These are phyloP conservation scores for Hydropotes inermis DNA, from an alignment of 2,113 vertebrate species.

Conservation along the genomic window DNA sequence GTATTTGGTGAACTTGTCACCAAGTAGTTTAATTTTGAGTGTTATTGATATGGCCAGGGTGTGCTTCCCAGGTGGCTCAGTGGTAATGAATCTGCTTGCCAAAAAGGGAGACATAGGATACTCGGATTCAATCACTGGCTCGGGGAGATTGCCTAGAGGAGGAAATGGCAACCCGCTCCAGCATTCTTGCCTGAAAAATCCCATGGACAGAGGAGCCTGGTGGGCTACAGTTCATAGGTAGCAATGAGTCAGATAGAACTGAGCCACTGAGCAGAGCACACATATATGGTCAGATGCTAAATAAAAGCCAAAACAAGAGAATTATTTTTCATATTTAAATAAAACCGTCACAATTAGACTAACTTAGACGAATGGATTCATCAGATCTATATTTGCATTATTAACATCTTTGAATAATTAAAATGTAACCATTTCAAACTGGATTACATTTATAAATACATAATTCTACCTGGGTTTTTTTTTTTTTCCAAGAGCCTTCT, in stretches of 20 bases:
- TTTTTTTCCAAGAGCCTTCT: background rate
- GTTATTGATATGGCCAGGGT: background rate
- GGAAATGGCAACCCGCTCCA: background rate
- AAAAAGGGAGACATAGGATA: background rate
- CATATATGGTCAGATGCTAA: background rate
- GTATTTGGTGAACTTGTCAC: background rate
- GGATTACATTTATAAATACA: conserved; percentile 21
- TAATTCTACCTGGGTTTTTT: background rate
- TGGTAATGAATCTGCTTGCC: background rate
- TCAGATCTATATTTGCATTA: background rate
- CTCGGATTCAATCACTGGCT: background rate
- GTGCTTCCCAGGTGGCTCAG: background rate
- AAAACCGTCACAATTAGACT: background rate
- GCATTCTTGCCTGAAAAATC: background rate
- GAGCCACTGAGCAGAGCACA: background rate
- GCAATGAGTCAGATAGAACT: background rate
- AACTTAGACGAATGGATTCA: background rate
- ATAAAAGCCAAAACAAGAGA: conserved; percentile 14
- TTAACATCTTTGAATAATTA: conserved; percentile 31
- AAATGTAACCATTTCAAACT: conserved; percentile 36
- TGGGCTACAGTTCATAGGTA: background rate
- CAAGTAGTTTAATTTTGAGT: background rate
- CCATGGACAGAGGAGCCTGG: background rate
- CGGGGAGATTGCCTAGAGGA: background rate
- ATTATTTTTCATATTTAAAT: background rate